Evolutionary conservation across 2,113 vertebrate species (phyloP).

Genomic region (Scomber japonicus): DNA sequence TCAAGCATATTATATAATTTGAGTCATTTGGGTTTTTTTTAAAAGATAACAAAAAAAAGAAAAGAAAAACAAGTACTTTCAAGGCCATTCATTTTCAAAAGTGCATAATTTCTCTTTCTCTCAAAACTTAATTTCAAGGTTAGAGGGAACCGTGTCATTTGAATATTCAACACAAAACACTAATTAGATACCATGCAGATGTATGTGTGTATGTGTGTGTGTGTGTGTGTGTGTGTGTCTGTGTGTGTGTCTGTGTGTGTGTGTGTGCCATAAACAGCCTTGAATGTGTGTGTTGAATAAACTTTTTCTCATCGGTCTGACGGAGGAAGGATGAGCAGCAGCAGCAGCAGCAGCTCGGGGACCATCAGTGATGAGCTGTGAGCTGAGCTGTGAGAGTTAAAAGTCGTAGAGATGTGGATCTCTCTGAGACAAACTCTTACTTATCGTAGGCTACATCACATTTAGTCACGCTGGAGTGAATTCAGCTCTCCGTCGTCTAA

Average conservation of each 20-base stretch:
- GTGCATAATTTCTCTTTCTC: neutral
- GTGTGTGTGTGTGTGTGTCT: no score
- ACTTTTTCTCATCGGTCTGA: neutral
- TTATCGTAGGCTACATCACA: neutral
- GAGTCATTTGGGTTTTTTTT: no score
- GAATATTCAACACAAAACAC: conserved; percentile 27
- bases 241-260: no score
- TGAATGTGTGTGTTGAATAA: neutral
- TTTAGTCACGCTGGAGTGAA: neutral
- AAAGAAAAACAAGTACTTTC: neutral
- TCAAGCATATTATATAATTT: no score
- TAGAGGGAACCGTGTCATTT: conserved; percentile 16
- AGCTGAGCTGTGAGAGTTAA: neutral
- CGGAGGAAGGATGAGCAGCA: neutral
- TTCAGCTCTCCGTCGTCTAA: neutral
- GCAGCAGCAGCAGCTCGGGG: neutral
- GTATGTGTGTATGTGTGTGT: no score
- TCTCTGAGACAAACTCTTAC: neutral
- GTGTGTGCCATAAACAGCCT: conserved; percentile 15
- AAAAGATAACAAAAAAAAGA: no score
- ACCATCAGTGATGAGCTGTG: neutral
- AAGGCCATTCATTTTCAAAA: conserved; percentile 16
- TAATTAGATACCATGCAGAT: conserved; percentile 11
- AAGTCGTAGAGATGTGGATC: no score
- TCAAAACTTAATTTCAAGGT: neutral